A percentile compares a stretch with the other conserved stretches of the same genome.
Conservation (phyloP, 2,113 vertebrate genomes). For the Stomatorhinus ivindoensis region DNA sequence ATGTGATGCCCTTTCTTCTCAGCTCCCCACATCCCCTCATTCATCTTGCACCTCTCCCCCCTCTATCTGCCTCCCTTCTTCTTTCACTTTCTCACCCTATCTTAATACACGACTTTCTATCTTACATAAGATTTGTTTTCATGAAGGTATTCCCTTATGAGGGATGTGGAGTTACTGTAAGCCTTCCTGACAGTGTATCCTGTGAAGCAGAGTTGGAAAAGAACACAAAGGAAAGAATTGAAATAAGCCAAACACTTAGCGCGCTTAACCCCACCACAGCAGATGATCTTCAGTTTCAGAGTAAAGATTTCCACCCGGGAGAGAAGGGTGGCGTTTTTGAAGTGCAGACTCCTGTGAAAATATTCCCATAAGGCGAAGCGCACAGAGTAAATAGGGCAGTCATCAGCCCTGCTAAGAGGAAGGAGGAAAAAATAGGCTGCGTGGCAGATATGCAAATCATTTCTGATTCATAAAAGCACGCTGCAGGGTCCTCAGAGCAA, state of each 20-base stretch:
- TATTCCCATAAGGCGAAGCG: background rate
- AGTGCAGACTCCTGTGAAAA: constrained; percentile 13
- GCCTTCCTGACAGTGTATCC: background rate
- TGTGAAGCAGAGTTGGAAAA: background rate
- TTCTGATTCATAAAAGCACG: background rate
- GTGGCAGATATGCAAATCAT: constrained; percentile 18
- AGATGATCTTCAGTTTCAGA: background rate
- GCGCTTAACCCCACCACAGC: background rate
- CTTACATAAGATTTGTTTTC: background rate
- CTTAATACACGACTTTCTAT: background rate
- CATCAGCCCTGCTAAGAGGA: background rate
- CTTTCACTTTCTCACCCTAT: background rate
- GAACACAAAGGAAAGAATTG: background rate
- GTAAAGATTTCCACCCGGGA: background rate
- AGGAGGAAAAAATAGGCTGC: background rate
- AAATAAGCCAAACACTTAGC: background rate
- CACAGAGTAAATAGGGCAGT: constrained; percentile 15
- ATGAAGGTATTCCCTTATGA: background rate
- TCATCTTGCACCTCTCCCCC: background rate
- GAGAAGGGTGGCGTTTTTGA: constrained; percentile 6
- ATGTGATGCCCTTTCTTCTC: background rate
- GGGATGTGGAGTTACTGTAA: background rate
- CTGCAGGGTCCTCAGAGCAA: constrained; percentile 12
- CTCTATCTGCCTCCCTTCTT: background rate
- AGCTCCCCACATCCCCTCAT: background rate